A percentile compares a stretch with the other conserved stretches of the same genome.
phyloP scores from a whole-genome alignment of 2,888 invertebrate species.

The Scaptomyza polygonia region DNA sequence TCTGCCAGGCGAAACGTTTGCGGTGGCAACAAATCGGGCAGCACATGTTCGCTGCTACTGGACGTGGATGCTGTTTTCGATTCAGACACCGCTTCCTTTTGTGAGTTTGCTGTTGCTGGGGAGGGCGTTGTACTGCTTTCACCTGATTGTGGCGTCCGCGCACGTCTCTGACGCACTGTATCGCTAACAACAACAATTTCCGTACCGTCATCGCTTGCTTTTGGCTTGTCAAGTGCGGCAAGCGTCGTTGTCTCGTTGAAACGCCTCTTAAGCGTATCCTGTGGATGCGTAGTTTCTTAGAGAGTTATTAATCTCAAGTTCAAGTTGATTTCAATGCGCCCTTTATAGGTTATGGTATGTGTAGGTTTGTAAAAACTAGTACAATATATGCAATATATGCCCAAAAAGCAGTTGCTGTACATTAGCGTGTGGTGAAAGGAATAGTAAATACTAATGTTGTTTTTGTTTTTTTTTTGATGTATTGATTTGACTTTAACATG shows the following conservation, averaged over 20 bases:
- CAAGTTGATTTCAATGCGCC: conserved; percentile 11
- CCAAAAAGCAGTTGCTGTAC: conserved; percentile 55
- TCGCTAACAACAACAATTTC: conserved; percentile 87
- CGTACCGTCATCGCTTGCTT: conserved; percentile 83
- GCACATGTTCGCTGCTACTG: conserved; percentile 75
- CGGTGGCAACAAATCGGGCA: conserved; percentile 85
- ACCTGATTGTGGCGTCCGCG: conserved; percentile 82
- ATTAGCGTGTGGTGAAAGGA: conserved; percentile 57
- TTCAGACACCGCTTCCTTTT: conserved; percentile 20
- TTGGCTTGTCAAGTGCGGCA: conserved; percentile 25
- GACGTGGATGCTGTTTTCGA: not conserved
- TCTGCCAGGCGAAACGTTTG: conserved; percentile 88
- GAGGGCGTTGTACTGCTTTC: conserved; percentile 40
- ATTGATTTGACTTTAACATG: conserved; percentile 51
- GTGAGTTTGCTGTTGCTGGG: conserved; percentile 40
- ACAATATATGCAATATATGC: conserved; percentile 11
- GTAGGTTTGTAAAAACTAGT: conserved; percentile 2
- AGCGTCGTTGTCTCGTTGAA: conserved; percentile 64
- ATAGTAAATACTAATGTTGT: conserved; percentile 39
- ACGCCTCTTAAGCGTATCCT: conserved; percentile 76
- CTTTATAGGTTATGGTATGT: conserved; percentile 12
- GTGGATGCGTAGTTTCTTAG: conserved; percentile 50
- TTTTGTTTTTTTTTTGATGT: conserved; percentile 38
- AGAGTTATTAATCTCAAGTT: conserved; percentile 30
- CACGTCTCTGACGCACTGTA: conserved; percentile 86